These are phyloP conservation scores for Sylvicapra grimmia DNA, from an alignment of 2,113 vertebrate species.

Conservation along the genomic window DNA sequence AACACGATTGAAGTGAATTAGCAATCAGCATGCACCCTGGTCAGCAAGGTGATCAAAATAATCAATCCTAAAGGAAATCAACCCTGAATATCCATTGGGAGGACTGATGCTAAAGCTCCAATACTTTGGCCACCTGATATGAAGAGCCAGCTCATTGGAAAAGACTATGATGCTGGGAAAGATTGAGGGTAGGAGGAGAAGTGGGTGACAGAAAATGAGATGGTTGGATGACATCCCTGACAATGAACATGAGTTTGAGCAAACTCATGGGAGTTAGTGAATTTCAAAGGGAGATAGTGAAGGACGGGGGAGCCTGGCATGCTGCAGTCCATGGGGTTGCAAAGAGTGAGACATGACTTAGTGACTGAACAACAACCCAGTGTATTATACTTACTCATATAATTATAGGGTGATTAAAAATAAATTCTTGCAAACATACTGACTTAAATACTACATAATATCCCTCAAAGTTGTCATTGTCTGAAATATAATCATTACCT, in stretches of 20 bases:
- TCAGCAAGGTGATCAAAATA: background rate
- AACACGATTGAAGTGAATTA: background rate
- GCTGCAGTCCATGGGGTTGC: background rate
- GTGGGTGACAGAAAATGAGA: background rate
- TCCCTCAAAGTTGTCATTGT: conserved; percentile 45
- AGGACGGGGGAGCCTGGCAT: background rate
- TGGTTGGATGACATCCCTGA: background rate
- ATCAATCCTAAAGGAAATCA: background rate
- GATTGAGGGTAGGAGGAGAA: background rate
- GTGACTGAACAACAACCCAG: background rate
- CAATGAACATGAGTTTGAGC: background rate
- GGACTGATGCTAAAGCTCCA: background rate
- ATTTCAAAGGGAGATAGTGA: background rate
- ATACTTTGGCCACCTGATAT: background rate
- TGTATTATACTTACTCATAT: too few relatives aligned
- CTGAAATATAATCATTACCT: conserved; percentile 47
- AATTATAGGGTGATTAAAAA: conserved; percentile 31
- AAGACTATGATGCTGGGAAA: background rate
- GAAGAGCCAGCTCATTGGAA: background rate
- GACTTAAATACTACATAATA: conserved; percentile 48
- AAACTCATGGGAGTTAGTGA: background rate
- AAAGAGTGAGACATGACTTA: background rate
- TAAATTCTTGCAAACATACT: background rate
- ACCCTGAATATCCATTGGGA: background rate
- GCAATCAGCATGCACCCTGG: background rate